Evolutionary conservation across 2,888 invertebrate genomes (phyloP).

Genomic region (Panzeria rudis): DNA sequence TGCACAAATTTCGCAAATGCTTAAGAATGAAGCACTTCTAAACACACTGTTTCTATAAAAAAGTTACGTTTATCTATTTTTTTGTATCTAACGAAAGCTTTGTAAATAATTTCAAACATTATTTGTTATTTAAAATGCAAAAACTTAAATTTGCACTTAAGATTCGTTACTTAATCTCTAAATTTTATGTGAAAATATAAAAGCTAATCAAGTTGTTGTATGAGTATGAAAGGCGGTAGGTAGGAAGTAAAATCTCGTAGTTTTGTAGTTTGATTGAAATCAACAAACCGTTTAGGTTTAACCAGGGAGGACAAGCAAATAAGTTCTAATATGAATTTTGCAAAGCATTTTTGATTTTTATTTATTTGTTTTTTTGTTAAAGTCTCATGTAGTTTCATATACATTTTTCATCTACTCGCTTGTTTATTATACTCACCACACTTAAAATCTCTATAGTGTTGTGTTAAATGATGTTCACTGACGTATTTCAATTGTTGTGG

Average conservation of each 20-base stretch:
- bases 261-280: not conserved
- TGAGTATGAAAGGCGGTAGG: not conserved
- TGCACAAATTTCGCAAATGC: not conserved
- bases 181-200: constrained; percentile 4
- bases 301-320: not conserved
- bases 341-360: too few species aligned
- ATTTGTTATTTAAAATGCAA: too few species aligned
- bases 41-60: too few species aligned
- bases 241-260: not conserved
- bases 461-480: constrained; percentile 63
- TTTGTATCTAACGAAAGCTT: constrained; percentile 7
- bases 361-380: too few species aligned
- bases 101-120: not conserved
- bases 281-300: not conserved
- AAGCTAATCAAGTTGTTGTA: constrained; percentile 2
- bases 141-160: not conserved
- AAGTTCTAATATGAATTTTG: not conserved
- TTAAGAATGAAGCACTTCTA: constrained; percentile 25
- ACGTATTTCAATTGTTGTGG: constrained; percentile 69
- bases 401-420: not conserved
- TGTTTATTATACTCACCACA: constrained; percentile 54
- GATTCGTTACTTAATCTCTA: not conserved
- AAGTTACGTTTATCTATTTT: constrained; percentile 17
- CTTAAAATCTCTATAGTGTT: constrained; percentile 68
- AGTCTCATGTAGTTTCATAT: too few species aligned